Conservation (phyloP, 2,797 vertebrate species). For the Xyrichtys novacula region DNA sequence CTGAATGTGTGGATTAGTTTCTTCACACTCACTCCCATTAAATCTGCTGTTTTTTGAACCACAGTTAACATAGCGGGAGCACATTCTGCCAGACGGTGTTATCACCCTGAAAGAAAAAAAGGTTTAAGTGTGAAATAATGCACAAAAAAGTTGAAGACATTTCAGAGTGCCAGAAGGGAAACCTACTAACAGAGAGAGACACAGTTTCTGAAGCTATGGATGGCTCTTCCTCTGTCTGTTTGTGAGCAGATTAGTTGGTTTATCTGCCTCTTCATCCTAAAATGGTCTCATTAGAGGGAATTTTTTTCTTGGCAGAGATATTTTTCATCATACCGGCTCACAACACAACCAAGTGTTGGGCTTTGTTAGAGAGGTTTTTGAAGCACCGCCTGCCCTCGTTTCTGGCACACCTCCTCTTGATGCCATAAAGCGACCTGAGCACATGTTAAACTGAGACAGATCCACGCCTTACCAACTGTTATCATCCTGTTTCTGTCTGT, state of each 20-base stretch:
- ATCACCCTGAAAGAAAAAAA: conserved; percentile 5
- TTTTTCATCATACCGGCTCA: conserved; percentile 21
- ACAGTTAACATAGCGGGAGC: conserved; percentile 2
- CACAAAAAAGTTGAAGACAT: not conserved
- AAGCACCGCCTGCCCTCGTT: conserved; percentile 52
- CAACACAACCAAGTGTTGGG: conserved; percentile 45
- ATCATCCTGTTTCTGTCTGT: conserved; percentile 33
- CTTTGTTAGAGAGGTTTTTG: conserved; percentile 30
- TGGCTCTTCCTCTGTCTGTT: not conserved
- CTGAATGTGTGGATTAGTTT: conserved; percentile 5
- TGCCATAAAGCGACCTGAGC: conserved; percentile 31
- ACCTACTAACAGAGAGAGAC: not conserved
- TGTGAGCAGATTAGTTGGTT: conserved; percentile 39
- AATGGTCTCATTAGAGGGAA: conserved; percentile 56
- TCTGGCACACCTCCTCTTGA: conserved; percentile 41
- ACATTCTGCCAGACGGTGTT: not conserved
- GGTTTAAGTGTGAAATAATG: conserved; percentile 7
- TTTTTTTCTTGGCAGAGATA: conserved; percentile 43
- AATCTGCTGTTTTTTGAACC: conserved; percentile 10
- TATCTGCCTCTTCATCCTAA: conserved; percentile 38
- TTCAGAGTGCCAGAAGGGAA: not conserved
- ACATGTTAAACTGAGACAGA: conserved; percentile 46
- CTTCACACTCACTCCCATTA: conserved; percentile 16
- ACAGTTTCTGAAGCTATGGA: conserved; percentile 22
- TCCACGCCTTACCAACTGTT: conserved; percentile 54